Percentiles rank a stretch among this genome's conserved stretches.
Evolutionary conservation across 1,140 invertebrate species (phyloP).

Genomic region (Drosophila lacertosa): DNA sequence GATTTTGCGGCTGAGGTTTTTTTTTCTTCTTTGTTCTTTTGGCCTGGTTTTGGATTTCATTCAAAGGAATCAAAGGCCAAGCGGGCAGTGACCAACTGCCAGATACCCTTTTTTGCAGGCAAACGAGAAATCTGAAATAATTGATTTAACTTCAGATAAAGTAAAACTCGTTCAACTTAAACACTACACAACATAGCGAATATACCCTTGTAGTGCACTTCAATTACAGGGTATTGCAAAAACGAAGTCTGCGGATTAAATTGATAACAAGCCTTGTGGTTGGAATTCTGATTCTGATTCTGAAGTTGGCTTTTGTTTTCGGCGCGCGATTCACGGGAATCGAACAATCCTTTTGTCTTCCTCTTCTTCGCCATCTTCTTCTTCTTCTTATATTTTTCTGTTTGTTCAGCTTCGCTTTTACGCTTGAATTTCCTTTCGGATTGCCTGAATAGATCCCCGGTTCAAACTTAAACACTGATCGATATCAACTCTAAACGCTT

Average conservation of each 20-base stretch:
- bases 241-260: conserved; percentile 63
- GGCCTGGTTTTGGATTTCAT: conserved; percentile 77
- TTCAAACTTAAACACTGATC: background rate
- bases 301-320: conserved; percentile 30
- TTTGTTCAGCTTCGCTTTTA: conserved; percentile 32
- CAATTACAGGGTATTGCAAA: background rate
- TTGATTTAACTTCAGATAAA: no score
- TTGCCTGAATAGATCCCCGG: conserved; percentile 37
- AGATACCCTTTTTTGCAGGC: conserved; percentile 20
- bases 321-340: conserved; percentile 26
- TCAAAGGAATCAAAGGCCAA: conserved; percentile 61
- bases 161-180: no score
- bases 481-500: conserved; percentile 2
- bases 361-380: background rate
- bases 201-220: background rate
- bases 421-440: conserved; percentile 57
- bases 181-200: background rate
- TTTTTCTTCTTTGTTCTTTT: background rate
- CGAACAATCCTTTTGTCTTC: background rate
- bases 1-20: conserved; percentile 3
- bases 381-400: background rate
- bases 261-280: conserved; percentile 72
- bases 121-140: background rate
- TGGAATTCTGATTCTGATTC: conserved; percentile 31
- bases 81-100: conserved; percentile 7